Evolutionary conservation across 2,797 vertebrate species (phyloP).

Genomic region (Microctenopoma lineatum): DNA sequence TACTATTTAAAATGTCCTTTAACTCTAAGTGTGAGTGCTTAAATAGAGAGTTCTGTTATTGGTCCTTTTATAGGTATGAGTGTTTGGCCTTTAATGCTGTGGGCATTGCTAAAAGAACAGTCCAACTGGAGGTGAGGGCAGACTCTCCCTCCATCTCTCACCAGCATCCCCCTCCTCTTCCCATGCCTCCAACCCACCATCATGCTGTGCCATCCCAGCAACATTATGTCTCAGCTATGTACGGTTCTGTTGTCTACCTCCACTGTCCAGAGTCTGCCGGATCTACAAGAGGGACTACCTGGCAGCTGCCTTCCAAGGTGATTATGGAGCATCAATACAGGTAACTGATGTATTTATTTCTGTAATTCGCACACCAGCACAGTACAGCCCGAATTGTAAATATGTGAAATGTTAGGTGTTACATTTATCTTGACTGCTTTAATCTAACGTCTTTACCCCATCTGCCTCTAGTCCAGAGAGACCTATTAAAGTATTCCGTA

Average conservation of each 20-base stretch:
- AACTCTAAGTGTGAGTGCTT: background rate
- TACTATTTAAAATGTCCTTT: background rate
- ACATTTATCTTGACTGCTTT: constrained; percentile 26
- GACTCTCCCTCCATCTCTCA: constrained; percentile 53
- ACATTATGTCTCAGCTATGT: constrained; percentile 82
- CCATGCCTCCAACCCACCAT: constrained; percentile 45
- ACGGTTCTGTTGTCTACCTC: constrained; percentile 84
- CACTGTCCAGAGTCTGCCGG: constrained; percentile 83
- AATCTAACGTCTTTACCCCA: constrained; percentile 9
- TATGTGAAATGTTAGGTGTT: constrained; percentile 6
- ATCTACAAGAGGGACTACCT: constrained; percentile 77
- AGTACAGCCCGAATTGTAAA: background rate
- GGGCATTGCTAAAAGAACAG: constrained; percentile 77
- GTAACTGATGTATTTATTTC: constrained; percentile 55
- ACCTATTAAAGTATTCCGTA: constrained; percentile 82
- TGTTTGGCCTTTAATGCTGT: constrained; percentile 82
- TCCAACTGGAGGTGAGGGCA: constrained; percentile 77
- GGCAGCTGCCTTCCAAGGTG: constrained; percentile 83
- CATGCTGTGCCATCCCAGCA: constrained; percentile 67
- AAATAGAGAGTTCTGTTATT: background rate
- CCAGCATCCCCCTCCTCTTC: constrained; percentile 52
- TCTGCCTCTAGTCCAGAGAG: constrained; percentile 79
- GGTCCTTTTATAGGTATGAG: constrained; percentile 71
- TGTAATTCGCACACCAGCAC: background rate
- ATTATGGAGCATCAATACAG: constrained; percentile 82